Conservation (phyloP, 2,113 vertebrate species). For the Balaenoptera acutorostrata region DNA sequence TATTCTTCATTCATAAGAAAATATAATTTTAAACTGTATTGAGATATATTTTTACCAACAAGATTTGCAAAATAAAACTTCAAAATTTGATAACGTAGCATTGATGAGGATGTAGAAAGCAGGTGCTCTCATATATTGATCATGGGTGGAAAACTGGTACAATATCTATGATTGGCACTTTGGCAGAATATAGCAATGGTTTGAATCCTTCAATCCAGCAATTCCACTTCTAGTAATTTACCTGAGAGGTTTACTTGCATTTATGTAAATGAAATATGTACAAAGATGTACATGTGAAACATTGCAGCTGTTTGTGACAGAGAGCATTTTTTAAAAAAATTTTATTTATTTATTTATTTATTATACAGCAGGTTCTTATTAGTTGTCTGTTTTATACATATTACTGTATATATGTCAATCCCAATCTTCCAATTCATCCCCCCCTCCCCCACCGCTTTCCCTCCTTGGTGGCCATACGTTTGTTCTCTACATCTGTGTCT, state of each 20-base stretch:
- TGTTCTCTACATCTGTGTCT: no score
- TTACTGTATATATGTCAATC: no score
- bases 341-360: no score
- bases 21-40: not conserved
- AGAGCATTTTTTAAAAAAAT: not conserved
- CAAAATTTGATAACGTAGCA: not conserved
- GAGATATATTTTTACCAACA: not conserved
- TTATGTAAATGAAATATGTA: not conserved
- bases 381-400: no score
- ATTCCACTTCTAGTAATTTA: not conserved
- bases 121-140: not conserved
- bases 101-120: not conserved
- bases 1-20: not conserved
- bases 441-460: no score
- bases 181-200: not conserved
- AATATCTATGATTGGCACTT: not conserved
- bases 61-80: not conserved
- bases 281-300: not conserved
- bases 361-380: no score
- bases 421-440: no score
- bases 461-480: no score
- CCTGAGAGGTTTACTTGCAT: not conserved
- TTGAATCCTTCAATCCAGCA: not conserved
- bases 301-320: not conserved
- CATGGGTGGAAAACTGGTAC: not conserved